A percentile compares a stretch with the other conserved stretches of the same genome.
phyloP scores from a whole-genome alignment of 2,113 vertebrate genomes.

The Corythoichthys haematopterus region DNA sequence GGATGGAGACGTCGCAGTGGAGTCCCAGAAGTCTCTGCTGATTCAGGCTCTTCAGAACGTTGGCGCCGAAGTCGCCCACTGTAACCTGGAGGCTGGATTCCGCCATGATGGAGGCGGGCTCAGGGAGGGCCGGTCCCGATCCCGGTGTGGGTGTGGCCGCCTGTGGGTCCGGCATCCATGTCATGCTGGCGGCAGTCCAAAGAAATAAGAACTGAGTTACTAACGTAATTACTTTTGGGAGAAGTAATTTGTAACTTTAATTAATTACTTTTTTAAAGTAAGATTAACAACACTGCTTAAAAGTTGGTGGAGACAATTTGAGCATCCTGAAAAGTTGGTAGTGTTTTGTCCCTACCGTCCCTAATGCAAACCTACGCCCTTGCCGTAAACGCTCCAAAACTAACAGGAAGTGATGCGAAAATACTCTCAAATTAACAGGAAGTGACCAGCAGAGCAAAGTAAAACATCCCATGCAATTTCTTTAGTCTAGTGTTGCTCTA shows the following conservation, averaged over 20 bases:
- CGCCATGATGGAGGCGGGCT: not conserved
- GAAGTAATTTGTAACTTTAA: too few relatives aligned
- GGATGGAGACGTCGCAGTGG: constrained; percentile 97
- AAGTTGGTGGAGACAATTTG: too few relatives aligned
- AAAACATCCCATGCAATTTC: too few relatives aligned
- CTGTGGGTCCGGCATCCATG: constrained; percentile 36
- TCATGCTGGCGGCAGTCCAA: not conserved
- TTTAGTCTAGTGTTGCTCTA: too few relatives aligned
- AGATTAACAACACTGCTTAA: too few relatives aligned
- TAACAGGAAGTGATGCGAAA: not conserved
- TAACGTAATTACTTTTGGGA: too few relatives aligned
- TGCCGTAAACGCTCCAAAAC: not conserved
- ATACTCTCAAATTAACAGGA: not conserved
- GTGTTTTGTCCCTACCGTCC: too few relatives aligned
- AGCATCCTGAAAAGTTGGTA: too few relatives aligned
- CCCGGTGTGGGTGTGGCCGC: constrained; percentile 27
- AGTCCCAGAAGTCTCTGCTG: constrained; percentile 94
- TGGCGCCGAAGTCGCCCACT: constrained; percentile 97
- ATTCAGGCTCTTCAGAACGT: constrained; percentile 91
- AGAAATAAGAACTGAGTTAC: not conserved
- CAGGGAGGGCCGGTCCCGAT: accelerated
- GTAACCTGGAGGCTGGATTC: constrained; percentile 80
- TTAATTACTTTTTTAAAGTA: too few relatives aligned
- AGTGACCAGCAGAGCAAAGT: not conserved
- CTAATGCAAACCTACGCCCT: too few relatives aligned